A percentile compares a stretch with the other conserved stretches of the same genome.
Conservation (phyloP, 2,888 invertebrate genomes). For the Rhodophaea formosa region DNA sequence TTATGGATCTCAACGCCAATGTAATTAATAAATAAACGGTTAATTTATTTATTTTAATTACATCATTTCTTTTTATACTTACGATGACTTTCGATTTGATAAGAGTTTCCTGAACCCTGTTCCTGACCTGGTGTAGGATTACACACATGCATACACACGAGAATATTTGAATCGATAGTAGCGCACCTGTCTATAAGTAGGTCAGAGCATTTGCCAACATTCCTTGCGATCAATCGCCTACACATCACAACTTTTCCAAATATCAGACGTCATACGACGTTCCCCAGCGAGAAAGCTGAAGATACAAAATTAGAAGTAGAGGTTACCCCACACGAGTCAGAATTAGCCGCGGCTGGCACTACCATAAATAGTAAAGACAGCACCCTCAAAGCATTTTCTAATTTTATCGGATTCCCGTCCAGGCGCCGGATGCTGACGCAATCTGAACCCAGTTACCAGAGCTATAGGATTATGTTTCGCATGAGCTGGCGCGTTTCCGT, state of each 20-base stretch:
- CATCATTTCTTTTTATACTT: conserved; percentile 79
- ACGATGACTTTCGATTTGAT: conserved; percentile 68
- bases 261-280: conserved; percentile 25
- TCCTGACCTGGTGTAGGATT: conserved; percentile 36
- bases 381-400: conserved; percentile 69
- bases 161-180: conserved; percentile 33
- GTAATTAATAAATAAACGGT: conserved; percentile 82
- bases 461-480: conserved; percentile 40
- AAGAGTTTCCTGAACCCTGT: conserved; percentile 41
- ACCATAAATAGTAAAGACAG: conserved; percentile 78
- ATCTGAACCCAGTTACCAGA: conserved; percentile 33
- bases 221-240: conserved; percentile 34
- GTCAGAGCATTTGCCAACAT: conserved; percentile 54
- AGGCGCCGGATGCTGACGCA: conserved; percentile 33
- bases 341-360: conserved; percentile 58
- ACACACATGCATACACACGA: conserved; percentile 18
- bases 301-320: conserved; percentile 48
- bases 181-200: conserved; percentile 52
- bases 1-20: conserved; percentile 80
- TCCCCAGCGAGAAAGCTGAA: conserved; percentile 27
- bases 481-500: conserved; percentile 44
- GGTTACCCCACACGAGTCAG: conserved; percentile 57
- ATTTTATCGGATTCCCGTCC: conserved; percentile 56
- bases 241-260: conserved; percentile 31
- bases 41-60: conserved; percentile 83